A percentile compares a stretch with the other conserved stretches of the same genome.
phyloP scores from a whole-genome alignment of 1,140 invertebrate genomes.

The Drosophila arawakana region DNA sequence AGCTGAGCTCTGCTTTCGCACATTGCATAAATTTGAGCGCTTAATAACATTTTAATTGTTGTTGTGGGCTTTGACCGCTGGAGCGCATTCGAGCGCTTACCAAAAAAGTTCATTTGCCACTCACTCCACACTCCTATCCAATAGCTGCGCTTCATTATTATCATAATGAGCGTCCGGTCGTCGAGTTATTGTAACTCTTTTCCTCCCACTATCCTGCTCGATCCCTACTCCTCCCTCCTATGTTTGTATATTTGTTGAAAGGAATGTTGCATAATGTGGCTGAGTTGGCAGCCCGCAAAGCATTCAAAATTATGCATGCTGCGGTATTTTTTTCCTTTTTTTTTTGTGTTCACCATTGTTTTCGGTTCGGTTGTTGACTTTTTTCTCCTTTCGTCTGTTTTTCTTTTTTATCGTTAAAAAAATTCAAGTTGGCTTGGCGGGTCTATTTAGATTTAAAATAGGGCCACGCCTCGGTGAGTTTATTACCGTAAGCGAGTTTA shows the following conservation, averaged over 20 bases:
- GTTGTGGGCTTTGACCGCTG: constrained; percentile 75
- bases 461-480: constrained; percentile 67
- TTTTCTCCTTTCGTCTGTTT: constrained; percentile 5
- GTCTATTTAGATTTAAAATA: constrained; percentile 80
- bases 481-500: constrained; percentile 73
- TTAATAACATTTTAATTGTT: constrained; percentile 83
- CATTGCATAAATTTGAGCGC: constrained; percentile 74
- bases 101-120: constrained; percentile 37
- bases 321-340: constrained; percentile 67
- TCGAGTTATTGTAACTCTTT: constrained; percentile 23
- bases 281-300: constrained; percentile 55
- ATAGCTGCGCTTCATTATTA: constrained; percentile 68
- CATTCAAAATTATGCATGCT: constrained; percentile 76
- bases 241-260: constrained; percentile 54
- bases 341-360: constrained; percentile 61
- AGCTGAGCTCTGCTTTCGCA: constrained; percentile 24
- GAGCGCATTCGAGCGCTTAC: not conserved
- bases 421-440: constrained; percentile 69
- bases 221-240: not conserved
- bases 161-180: constrained; percentile 72
- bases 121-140: not conserved
- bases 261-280: constrained; percentile 78
- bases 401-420: constrained; percentile 48
- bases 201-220: not conserved
- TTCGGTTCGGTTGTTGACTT: constrained; percentile 38